phyloP scores from a whole-genome alignment of 2,113 vertebrate genomes.

The Picathartes gymnocephalus region DNA sequence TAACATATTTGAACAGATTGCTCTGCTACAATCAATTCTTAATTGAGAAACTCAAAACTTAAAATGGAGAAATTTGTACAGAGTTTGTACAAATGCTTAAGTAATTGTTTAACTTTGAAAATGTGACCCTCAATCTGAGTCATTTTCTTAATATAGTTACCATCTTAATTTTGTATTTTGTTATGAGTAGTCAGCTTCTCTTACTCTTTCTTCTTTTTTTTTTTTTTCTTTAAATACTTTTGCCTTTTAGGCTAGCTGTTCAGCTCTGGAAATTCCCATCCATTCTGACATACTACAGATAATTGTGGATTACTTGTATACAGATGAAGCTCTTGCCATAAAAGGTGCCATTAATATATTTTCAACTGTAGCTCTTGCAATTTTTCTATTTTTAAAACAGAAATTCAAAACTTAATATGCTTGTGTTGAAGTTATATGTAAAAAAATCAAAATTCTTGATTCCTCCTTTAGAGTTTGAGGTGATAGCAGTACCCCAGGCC shows the following conservation, averaged over 20 bases:
- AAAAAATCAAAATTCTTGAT: background rate
- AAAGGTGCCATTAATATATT: slow-evolving; percentile 78
- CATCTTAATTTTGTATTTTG: background rate
- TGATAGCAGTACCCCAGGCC: background rate
- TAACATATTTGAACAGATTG: too few relatives aligned
- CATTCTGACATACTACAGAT: slow-evolving; percentile 88
- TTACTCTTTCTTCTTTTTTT: background rate
- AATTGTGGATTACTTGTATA: slow-evolving; percentile 93
- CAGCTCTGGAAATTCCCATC: slow-evolving; percentile 89
- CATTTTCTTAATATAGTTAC: background rate
- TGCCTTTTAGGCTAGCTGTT: slow-evolving; percentile 81
- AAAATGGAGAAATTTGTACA: background rate
- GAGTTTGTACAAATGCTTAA: background rate
- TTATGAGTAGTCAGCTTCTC: background rate
- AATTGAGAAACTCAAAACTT: background rate
- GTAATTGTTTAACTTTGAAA: background rate
- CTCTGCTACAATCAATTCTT: background rate
- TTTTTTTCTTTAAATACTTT: background rate
- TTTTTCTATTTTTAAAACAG: background rate
- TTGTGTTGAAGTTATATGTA: background rate
- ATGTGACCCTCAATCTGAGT: background rate
- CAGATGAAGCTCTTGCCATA: slow-evolving; percentile 85
- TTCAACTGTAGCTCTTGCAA: background rate
- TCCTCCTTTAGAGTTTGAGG: background rate
- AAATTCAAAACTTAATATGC: background rate